Evolutionary conservation across 2,888 invertebrate genomes (phyloP), one percentile per base, ranked within the genome.

Genomic region (Pseudococcus viburni): DNA sequence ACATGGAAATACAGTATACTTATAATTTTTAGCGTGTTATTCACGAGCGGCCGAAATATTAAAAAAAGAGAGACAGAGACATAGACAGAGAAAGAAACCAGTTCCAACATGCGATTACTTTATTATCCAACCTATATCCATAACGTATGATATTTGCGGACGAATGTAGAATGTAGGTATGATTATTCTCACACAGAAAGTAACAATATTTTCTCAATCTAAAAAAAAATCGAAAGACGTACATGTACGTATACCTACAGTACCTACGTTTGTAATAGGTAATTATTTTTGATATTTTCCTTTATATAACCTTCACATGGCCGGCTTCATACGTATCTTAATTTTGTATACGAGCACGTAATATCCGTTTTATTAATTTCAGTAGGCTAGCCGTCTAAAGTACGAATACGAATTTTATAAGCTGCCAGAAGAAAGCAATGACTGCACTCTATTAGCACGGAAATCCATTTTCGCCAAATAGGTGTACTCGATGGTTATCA

Each of bases 11-110:
- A 59, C 33, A 51, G 80, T 83, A 68, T 17, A 59, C 77, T 22
- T 85, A 80, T 46, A 51, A 86, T 85, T 59, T 51, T 46, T 39
- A 26, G 64, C 77, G 48, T 12, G 11, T 33, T 46, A 80, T 22
- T 80, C 64, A 19, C n/a, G n/a, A 80, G 15, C 2, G 26, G 26
- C 19, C 55, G 51, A 64, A 83, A 73, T 33, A 73, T n/a, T 73
- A 73, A 80, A 19, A 85, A 48, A 17, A 7, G 83, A 48, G 6
- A 42, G 42, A 42, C 6, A 42, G 68, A 48, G 68, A 80, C 84
- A 86, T 42, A 42, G 42, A 42, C 6, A 42, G 68, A 48, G 68
- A 80, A 86, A 86, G 85, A 73, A 89, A 89, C 89, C 39, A 8
- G 87, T 86, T 73, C 48, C 39, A 48, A 42, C 64, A 22, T n/a